These are phyloP conservation scores for Orthonyx spaldingii DNA, from an alignment of 2,113 vertebrate genomes.

Conservation along the genomic window DNA sequence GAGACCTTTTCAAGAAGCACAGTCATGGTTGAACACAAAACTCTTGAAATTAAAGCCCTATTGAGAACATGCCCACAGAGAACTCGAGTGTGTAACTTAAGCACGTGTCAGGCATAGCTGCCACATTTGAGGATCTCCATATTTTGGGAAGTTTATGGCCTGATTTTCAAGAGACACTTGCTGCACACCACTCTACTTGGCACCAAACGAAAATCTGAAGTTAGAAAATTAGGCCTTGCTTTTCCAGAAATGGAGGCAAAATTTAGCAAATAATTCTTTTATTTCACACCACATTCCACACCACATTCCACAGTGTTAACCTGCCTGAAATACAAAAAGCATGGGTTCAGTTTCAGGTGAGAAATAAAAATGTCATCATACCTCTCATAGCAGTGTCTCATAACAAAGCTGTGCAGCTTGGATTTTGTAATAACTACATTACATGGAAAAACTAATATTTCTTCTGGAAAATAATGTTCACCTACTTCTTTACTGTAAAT, in stretches of 20 bases:
- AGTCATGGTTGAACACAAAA: not conserved
- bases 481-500: not conserved
- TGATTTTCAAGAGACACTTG: not conserved
- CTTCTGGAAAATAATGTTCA: not conserved
- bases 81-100: rapidly evolving
- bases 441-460: not conserved
- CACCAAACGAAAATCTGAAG: not conserved
- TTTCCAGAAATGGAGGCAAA: not conserved
- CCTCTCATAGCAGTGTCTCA: not conserved
- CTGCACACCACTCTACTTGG: not conserved
- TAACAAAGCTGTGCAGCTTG: not conserved
- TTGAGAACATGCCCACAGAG: not conserved
- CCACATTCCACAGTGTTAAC: not conserved
- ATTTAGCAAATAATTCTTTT: not conserved
- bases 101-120: not conserved
- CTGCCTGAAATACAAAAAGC: not conserved
- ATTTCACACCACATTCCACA: not conserved
- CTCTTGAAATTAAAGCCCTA: not conserved
- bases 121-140: not conserved
- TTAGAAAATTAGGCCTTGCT: not conserved
- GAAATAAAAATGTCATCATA: not conserved
- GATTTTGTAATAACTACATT: not conserved
- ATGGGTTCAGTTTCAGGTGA: not conserved
- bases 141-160: not conserved
- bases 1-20: not conserved